Evolutionary conservation across 2,888 invertebrate species (phyloP).

Genomic region (Geotrupes spiniger): DNA sequence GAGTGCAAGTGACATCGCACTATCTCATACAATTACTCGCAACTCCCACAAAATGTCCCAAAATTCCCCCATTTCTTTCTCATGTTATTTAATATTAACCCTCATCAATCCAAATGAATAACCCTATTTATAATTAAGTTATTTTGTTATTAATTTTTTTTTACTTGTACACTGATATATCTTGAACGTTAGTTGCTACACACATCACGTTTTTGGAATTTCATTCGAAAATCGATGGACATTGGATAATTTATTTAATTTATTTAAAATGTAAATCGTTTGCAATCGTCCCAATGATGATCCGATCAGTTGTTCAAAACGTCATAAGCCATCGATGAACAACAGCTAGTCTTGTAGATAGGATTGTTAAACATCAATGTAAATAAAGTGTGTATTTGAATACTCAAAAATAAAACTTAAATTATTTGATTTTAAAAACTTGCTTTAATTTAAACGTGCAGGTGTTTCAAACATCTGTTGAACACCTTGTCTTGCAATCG

Average conservation of each 20-base stretch:
- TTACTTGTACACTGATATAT: conserved; percentile 22
- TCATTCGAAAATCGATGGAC: conserved; percentile 6
- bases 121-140: conserved; percentile 42
- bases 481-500: too few species aligned
- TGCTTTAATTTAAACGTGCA: too few species aligned
- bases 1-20: conserved; percentile 6
- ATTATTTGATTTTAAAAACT: neutral
- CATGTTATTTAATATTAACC: conserved; percentile 20
- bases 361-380: conserved; percentile 30
- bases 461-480: too few species aligned
- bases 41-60: conserved; percentile 4
- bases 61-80: conserved; percentile 16
- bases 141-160: conserved; percentile 33
- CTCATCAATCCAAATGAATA: conserved; percentile 23
- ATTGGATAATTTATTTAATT: conserved; percentile 25
- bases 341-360: conserved; percentile 48
- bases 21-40: neutral
- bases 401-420: conserved; percentile 25
- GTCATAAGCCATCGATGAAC: conserved; percentile 36
- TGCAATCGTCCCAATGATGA: conserved; percentile 19
- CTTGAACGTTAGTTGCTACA: conserved; percentile 11
- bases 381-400: conserved; percentile 27
- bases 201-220: too few species aligned
- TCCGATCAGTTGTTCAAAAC: too few species aligned
- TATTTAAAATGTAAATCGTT: too few species aligned